Evolutionary conservation across 2,888 invertebrate genomes (phyloP), one percentile per base, ranked within the genome.

Genomic region (Cecidostiba fungosa): DNA sequence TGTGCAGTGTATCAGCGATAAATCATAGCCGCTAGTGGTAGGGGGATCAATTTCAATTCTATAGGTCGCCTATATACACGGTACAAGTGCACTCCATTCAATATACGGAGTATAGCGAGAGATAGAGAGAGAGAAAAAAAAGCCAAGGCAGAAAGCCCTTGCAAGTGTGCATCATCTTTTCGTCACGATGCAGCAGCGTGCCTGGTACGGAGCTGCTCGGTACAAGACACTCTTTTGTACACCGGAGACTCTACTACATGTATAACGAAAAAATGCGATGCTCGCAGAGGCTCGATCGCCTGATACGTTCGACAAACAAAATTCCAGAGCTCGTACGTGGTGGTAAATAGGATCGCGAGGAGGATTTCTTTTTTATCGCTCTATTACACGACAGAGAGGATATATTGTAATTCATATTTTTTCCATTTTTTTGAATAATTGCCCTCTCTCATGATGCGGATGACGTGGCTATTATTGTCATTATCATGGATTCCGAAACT

Each of bases 21-120:
- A 84, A 84, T 84, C 84, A 84, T 84, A 79, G 70, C 72, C 29
- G 43, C 23, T 19, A 23, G 66, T 10, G 66, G 66, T 66, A 29
- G 59, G 39, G 77, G 84, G 66, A 84, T 84, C 84, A 84, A 84
- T 84, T 84, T 84, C 77, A 78, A 78, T 77, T 72, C 84, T 84
- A 84, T 78, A 73, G 70, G 70, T 78, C 23, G 83, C 54, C 29
- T 66, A 59, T 66, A 59, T 59, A 72, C 72, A 26, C 66, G 77
- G 29, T 72, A 73, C 62, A 73, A 84, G 78, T 84, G 78, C 73
- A 69, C 84, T 84, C 47, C 50, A 84, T 73, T 84, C 84, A 66
- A 74, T 36, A 36, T 47, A 39, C 43, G 8, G 19, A 54, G 62
- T 26, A 54, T 73, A 39, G 82, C n/a, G 66, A 59, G 69, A 50